Conservation (phyloP, 2,888 invertebrate genomes). For the Tenthredo scrophulariae region DNA sequence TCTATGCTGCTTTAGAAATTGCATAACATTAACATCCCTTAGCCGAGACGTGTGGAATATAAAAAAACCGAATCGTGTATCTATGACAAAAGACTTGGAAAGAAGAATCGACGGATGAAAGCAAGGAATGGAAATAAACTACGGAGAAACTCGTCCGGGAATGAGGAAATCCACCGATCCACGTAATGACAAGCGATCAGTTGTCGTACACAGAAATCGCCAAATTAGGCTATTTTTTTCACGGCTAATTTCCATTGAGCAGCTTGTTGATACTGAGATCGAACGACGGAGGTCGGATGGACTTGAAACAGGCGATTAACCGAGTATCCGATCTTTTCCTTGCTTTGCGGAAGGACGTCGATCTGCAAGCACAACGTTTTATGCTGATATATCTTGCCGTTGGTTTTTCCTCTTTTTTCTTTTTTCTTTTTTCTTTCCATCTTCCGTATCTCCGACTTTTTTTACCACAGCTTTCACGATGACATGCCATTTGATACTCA, state of each 20-base stretch:
- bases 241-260: background rate
- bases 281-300: background rate
- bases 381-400: background rate
- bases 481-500: background rate
- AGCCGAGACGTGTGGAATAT: background rate
- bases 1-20: background rate
- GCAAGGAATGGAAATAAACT: background rate
- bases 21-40: background rate
- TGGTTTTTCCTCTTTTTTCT: background rate
- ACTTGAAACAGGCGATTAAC: background rate
- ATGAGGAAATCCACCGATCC: background rate
- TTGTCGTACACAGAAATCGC: background rate
- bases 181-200: background rate
- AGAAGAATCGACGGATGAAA: background rate
- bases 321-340: background rate
- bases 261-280: background rate
- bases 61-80: background rate
- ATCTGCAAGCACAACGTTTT: background rate
- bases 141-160: background rate
- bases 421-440: background rate
- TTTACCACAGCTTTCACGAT: slow-evolving; percentile 9
- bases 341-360: background rate
- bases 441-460: background rate
- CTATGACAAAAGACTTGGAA: background rate
- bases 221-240: background rate